These are phyloP conservation scores for Papilio protenor DNA, from an alignment of 2,888 invertebrate species.

Conservation along the genomic window DNA sequence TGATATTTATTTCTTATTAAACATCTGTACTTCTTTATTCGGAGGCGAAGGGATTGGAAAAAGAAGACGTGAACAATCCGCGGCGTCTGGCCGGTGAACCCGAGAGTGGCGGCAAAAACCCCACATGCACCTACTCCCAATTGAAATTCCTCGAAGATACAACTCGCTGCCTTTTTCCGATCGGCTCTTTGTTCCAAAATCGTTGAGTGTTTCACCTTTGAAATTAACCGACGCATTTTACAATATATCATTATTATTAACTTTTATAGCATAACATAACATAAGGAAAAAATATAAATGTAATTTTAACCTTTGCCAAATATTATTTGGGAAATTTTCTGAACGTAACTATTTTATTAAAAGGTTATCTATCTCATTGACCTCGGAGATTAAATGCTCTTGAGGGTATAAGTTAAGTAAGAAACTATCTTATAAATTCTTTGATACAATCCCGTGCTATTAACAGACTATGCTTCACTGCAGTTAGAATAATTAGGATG, in stretches of 20 bases:
- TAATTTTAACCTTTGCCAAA: background rate
- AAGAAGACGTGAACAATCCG: constrained; percentile 64
- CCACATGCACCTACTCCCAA: constrained; percentile 54
- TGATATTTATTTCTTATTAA: constrained; percentile 35
- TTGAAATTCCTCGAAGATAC: constrained; percentile 53
- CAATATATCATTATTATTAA: constrained; percentile 5
- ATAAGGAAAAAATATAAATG: background rate
- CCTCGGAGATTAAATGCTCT: background rate
- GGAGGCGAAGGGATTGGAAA: constrained; percentile 54
- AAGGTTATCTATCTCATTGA: background rate
- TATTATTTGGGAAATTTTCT: background rate
- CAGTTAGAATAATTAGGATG: background rate
- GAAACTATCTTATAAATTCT: background rate
- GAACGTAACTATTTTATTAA: background rate
- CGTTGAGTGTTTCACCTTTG: constrained; percentile 23
- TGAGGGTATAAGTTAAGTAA: background rate
- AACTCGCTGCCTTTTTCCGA: constrained; percentile 24
- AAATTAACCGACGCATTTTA: constrained; percentile 17
- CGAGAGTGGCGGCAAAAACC: constrained; percentile 55
- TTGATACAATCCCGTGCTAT: background rate
- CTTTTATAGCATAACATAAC: background rate
- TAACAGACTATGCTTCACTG: background rate
- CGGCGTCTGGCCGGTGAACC: constrained; percentile 74
- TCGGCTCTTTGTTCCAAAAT: constrained; percentile 32
- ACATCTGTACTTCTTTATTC: constrained; percentile 51